These are phyloP conservation scores for Enteromius treurensis DNA, from an alignment of 2,797 vertebrate species.

Conservation along the genomic window DNA sequence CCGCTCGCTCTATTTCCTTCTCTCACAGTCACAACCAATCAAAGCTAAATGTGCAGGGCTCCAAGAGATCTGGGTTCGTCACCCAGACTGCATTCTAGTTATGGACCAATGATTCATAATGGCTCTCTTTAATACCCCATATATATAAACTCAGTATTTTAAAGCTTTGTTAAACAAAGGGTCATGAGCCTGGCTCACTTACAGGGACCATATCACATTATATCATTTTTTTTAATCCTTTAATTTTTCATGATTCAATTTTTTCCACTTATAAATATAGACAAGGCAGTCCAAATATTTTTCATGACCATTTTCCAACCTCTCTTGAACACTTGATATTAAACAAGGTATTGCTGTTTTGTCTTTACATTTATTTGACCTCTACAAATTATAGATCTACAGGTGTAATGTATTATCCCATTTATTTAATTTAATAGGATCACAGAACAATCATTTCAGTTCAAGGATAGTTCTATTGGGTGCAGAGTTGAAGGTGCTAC, in stretches of 20 bases:
- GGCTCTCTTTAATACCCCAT: constrained; percentile 22
- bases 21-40: constrained; percentile 48
- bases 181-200: constrained; percentile 20
- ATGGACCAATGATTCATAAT: constrained; percentile 43
- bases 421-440: neutral
- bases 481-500: neutral
- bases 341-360: neutral
- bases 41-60: constrained; percentile 44
- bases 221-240: neutral
- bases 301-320: neutral
- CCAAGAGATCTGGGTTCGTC: constrained; percentile 40
- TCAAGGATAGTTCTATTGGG: too few relatives aligned
- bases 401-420: neutral
- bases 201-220: neutral
- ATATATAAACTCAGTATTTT: constrained; percentile 37
- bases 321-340: neutral
- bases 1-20: constrained; percentile 55
- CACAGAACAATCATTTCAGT: neutral
- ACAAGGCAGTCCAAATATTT: neutral
- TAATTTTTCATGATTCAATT: neutral
- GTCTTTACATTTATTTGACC: neutral
- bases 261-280: neutral
- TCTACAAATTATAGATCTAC: neutral
- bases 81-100: constrained; percentile 42
- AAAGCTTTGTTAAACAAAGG: constrained; percentile 30